Conservation (phyloP, 2,113 vertebrate genomes). For the Mesocricetus auratus region DNA sequence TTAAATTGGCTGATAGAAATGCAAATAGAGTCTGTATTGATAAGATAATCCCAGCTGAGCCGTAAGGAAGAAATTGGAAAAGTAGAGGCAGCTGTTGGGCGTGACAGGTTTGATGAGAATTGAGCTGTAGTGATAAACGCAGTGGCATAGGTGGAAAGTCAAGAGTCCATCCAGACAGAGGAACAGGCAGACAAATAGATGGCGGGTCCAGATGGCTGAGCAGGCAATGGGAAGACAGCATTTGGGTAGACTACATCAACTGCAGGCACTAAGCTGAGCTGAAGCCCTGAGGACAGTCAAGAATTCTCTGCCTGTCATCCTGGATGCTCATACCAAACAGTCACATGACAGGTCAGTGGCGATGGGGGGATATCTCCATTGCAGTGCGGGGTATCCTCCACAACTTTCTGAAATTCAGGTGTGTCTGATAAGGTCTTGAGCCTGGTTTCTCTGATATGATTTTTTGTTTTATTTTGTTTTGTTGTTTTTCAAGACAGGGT, state of each 20-base stretch:
- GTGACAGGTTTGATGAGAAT: neutral
- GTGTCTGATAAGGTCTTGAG: neutral
- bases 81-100: neutral
- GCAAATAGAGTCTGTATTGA: neutral
- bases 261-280: neutral
- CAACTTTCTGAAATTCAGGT: neutral
- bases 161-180: neutral
- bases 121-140: neutral
- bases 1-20: neutral
- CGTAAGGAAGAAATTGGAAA: too few species aligned
- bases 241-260: neutral
- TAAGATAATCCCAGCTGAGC: neutral
- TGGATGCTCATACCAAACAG: neutral
- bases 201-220: neutral
- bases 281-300: neutral
- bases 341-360: neutral
- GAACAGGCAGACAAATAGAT: neutral
- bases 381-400: neutral
- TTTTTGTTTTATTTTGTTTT: too few species aligned
- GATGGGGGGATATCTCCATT: neutral
- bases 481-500: too few species aligned
- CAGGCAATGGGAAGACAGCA: neutral
- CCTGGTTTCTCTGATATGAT: neutral
- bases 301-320: neutral
- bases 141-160: neutral